phyloP scores from a whole-genome alignment of 2,888 invertebrate genomes.

The Sphecodes monilicornis region DNA sequence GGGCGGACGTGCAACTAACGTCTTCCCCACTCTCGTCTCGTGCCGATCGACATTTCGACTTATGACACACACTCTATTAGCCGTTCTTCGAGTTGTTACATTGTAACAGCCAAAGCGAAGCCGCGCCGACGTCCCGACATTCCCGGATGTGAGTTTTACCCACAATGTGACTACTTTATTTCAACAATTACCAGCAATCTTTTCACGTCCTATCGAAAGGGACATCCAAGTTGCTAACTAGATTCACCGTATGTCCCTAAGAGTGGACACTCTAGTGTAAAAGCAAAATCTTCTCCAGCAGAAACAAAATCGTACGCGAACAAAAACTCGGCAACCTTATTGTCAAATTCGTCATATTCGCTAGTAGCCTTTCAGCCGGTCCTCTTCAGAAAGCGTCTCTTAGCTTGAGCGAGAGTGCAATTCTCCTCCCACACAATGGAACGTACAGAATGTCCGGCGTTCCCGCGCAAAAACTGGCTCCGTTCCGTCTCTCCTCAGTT shows the following conservation, averaged over 20 bases:
- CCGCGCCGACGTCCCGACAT: too few relatives aligned
- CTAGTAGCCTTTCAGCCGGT: neutral
- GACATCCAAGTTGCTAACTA: neutral
- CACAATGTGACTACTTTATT: too few relatives aligned
- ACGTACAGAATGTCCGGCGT: neutral
- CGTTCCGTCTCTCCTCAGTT: conserved; percentile 10
- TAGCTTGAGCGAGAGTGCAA: neutral
- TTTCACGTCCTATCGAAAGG: neutral
- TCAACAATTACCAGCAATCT: too few relatives aligned
- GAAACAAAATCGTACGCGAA: neutral
- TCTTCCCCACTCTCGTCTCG: too few relatives aligned
- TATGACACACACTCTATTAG: too few relatives aligned
- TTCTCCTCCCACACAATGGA: neutral
- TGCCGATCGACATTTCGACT: too few relatives aligned
- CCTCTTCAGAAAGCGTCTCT: neutral
- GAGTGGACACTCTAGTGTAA: neutral
- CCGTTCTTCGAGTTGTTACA: too few relatives aligned
- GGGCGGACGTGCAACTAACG: too few relatives aligned
- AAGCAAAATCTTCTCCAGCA: neutral
- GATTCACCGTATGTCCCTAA: neutral
- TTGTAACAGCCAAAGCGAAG: too few relatives aligned
- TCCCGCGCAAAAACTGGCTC: conserved; percentile 18
- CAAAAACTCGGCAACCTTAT: neutral
- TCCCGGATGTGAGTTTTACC: too few relatives aligned
- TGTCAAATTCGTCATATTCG: conserved; percentile 5